Evolutionary conservation across 2,113 vertebrate species (phyloP).

Genomic region (Melanocharis versteri): DNA sequence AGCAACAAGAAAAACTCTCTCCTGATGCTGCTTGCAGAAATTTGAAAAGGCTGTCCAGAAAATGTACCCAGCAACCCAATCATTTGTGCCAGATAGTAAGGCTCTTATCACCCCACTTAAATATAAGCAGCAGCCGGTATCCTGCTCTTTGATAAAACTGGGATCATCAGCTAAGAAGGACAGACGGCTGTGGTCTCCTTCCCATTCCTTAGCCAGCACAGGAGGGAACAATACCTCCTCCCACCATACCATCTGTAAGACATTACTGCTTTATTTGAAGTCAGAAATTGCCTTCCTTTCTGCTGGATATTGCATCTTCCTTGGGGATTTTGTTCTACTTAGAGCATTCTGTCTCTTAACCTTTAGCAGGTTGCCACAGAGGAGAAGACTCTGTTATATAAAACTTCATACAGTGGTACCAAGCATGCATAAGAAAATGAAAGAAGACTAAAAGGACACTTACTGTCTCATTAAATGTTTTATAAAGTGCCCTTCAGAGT

Average conservation of each 20-base stretch:
- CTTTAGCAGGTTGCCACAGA: constrained; percentile 41
- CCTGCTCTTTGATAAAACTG: background rate
- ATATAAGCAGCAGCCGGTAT: background rate
- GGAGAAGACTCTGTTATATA: constrained; percentile 7
- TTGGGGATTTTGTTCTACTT: background rate
- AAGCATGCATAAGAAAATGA: background rate
- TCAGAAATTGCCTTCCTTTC: background rate
- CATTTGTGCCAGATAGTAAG: background rate
- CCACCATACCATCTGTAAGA: background rate
- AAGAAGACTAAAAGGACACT: background rate
- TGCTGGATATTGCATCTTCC: background rate
- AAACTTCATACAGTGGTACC: background rate
- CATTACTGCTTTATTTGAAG: background rate
- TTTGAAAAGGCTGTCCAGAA: background rate
- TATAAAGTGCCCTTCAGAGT: background rate
- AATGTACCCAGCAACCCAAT: background rate
- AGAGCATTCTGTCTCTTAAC: background rate
- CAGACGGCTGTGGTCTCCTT: background rate
- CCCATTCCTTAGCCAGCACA: background rate
- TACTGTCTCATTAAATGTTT: constrained; percentile 1
- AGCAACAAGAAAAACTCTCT: background rate
- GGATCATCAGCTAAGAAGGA: background rate
- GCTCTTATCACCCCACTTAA: background rate
- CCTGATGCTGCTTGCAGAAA: background rate
- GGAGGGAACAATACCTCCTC: background rate